phyloP scores from a whole-genome alignment of 2,113 vertebrate species.

The Cyanocitta stelleri region DNA sequence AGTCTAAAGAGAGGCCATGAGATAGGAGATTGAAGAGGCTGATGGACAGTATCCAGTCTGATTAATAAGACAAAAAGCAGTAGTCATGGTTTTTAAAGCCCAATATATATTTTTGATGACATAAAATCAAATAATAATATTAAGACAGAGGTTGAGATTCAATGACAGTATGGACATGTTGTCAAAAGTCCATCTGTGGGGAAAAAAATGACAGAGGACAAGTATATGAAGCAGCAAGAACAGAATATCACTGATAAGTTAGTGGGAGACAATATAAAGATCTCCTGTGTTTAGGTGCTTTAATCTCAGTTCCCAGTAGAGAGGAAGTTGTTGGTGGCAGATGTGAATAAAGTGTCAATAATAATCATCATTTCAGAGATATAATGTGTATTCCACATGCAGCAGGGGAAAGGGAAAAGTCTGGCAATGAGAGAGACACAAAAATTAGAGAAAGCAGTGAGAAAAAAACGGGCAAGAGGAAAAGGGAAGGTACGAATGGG shows the following conservation, averaged over 20 bases:
- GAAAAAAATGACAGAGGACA: not conserved
- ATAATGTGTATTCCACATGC: not conserved
- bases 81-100: not conserved
- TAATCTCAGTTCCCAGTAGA: not conserved
- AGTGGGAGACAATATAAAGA: not conserved
- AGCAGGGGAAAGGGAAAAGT: not conserved
- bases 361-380: not conserved
- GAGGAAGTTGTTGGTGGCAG: not conserved
- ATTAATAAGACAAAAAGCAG: not conserved
- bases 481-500: not conserved
- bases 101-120: not conserved
- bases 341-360: not conserved
- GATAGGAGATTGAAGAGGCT: not conserved
- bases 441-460: not conserved
- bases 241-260: not conserved
- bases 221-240: not conserved
- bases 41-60: not conserved
- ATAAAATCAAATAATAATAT: not conserved
- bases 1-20: not conserved
- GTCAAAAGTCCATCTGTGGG: not conserved
- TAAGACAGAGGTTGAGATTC: not conserved
- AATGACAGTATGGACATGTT: not conserved
- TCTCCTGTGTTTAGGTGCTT: not conserved
- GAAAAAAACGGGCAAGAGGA: not conserved
- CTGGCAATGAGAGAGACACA: fast-evolving